Evolutionary conservation across 53 echinoderm and acorn worm genomes (phyloP).

Genomic region (Antedon mediterranea): DNA sequence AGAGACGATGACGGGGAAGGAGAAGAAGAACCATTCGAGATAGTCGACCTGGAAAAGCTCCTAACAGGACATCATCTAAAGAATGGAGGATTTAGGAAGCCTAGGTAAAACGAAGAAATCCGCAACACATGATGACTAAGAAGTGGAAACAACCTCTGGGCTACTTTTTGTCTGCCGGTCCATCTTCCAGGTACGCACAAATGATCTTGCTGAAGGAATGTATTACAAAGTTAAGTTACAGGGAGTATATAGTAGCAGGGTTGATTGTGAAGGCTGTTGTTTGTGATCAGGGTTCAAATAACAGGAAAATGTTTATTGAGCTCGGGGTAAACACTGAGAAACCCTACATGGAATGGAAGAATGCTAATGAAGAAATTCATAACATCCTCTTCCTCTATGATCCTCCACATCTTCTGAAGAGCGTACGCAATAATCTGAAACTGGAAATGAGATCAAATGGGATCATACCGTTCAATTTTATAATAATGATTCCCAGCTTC

Average conservation of each 20-base stretch:
- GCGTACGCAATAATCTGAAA: conserved; percentile 3
- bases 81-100: conserved; percentile 14
- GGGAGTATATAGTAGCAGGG: neutral
- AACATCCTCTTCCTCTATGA: conserved; percentile 18
- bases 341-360: neutral
- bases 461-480: conserved; percentile 19
- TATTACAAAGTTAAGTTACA: neutral
- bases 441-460: conserved; percentile 24
- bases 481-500: conserved; percentile 8
- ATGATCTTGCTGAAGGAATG: neutral
- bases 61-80: conserved; percentile 16
- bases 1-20: too few relatives aligned
- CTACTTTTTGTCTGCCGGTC: neutral
- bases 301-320: neutral
- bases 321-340: neutral
- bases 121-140: conserved; percentile 6
- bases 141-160: conserved; percentile 8
- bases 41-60: too few relatives aligned
- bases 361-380: neutral
- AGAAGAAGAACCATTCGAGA: too few relatives aligned
- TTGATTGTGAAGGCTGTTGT: neutral
- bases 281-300: neutral
- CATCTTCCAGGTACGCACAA: neutral
- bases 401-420: neutral
- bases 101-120: conserved; percentile 7